These are phyloP conservation scores for Chloroceryle amazona DNA, from an alignment of 2,797 vertebrate species.

Conservation along the genomic window DNA sequence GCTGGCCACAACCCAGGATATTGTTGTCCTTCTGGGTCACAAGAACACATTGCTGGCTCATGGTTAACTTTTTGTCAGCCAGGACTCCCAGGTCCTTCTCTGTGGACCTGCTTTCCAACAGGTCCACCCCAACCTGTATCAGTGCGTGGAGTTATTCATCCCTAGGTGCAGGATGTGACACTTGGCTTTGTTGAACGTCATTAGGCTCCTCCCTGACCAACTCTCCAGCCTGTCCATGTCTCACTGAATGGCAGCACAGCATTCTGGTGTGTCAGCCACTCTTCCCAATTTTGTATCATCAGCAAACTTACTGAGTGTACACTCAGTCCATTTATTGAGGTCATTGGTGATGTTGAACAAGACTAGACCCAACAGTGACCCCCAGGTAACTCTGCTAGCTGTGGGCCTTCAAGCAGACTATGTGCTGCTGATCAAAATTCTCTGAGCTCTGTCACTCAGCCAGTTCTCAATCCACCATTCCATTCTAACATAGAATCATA, in stretches of 20 bases:
- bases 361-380: not conserved
- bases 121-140: too few relatives aligned
- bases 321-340: not conserved
- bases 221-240: not conserved
- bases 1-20: too few relatives aligned
- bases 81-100: too few relatives aligned
- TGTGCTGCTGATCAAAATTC: not conserved
- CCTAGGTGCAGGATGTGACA: too few relatives aligned
- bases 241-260: not conserved
- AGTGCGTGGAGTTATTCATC: too few relatives aligned
- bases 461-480: not conserved
- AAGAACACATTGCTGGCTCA: too few relatives aligned
- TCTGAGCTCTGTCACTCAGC: not conserved
- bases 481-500: not conserved
- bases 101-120: too few relatives aligned
- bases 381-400: not conserved
- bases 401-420: not conserved
- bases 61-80: too few relatives aligned
- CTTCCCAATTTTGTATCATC: not conserved
- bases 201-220: not conserved
- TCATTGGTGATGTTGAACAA: not conserved
- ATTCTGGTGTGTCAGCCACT: not conserved
- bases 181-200: too few relatives aligned
- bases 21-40: too few relatives aligned
- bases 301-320: not conserved